Percentiles rank a stretch among this genome's conserved stretches.
phyloP scores from a whole-genome alignment of 2,113 vertebrate genomes.

The Serinus canaria region DNA sequence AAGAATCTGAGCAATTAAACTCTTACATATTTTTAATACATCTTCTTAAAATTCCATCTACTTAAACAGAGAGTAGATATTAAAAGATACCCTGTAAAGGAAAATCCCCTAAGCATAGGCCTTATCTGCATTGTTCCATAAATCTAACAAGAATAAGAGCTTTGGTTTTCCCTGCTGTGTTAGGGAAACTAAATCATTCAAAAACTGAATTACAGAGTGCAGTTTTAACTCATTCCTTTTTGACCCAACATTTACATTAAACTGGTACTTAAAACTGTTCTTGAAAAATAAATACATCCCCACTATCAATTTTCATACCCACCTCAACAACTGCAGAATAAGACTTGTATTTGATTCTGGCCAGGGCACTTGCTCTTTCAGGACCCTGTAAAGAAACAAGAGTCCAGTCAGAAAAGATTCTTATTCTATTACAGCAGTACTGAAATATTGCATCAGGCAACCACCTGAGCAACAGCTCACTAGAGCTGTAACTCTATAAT shows the following conservation, averaged over 20 bases:
- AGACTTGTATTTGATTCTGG: slow-evolving; percentile 87
- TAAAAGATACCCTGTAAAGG: not conserved
- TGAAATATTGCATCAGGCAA: not conserved
- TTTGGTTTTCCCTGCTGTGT: not conserved
- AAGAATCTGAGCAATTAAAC: not conserved
- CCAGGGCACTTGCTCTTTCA: slow-evolving; percentile 79
- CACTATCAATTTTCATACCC: not conserved
- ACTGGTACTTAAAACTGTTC: not conserved
- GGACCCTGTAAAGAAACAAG: slow-evolving; percentile 75
- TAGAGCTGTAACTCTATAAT: not conserved
- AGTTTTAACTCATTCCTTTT: not conserved
- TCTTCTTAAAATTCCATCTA: not conserved
- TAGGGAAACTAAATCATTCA: not conserved
- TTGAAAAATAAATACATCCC: not conserved
- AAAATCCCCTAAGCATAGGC: not conserved
- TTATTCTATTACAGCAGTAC: not conserved
- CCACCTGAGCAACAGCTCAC: not conserved
- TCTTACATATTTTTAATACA: not conserved
- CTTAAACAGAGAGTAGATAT: fast-evolving
- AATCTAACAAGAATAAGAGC: not conserved
- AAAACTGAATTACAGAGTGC: not conserved
- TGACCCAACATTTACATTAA: not conserved
- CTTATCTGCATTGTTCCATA: not conserved
- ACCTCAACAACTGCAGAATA: slow-evolving; percentile 84
- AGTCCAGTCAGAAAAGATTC: not conserved